Conservation (phyloP, 1,140 invertebrate genomes). For the Platyscapa corneri region DNA sequence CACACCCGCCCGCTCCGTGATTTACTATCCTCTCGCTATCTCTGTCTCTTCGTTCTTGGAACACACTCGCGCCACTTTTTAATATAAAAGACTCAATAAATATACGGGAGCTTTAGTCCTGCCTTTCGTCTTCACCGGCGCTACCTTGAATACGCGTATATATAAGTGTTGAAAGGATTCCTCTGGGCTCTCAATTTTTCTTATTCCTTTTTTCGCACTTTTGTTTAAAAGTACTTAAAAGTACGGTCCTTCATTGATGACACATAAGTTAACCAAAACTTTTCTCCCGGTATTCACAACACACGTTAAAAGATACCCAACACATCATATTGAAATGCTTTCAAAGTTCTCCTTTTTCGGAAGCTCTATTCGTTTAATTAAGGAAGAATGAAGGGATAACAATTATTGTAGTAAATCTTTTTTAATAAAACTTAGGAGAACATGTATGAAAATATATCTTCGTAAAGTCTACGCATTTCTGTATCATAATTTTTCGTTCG, state of each 20-base stretch:
- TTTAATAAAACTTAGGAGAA: neutral
- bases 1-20: constrained; percentile 47
- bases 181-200: neutral
- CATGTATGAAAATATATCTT: neutral
- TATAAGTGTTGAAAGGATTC: constrained; percentile 8
- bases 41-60: constrained; percentile 31
- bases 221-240: neutral
- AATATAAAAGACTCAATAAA: constrained; percentile 65
- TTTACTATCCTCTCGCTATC: constrained; percentile 51
- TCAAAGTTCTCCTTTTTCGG: neutral
- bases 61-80: constrained; percentile 53
- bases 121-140: constrained; percentile 20
- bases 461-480: neutral
- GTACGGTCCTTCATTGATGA: neutral
- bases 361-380: neutral
- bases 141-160: neutral
- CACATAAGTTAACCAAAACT: neutral
- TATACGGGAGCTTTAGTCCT: constrained; percentile 51
- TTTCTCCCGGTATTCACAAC: neutral
- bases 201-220: neutral
- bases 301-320: neutral
- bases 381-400: neutral
- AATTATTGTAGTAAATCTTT: neutral
- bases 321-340: neutral
- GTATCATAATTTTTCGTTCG: neutral